These are phyloP conservation scores for Ormyrus thymus DNA, from an alignment of 2,888 invertebrate genomes.

Conservation along the genomic window DNA sequence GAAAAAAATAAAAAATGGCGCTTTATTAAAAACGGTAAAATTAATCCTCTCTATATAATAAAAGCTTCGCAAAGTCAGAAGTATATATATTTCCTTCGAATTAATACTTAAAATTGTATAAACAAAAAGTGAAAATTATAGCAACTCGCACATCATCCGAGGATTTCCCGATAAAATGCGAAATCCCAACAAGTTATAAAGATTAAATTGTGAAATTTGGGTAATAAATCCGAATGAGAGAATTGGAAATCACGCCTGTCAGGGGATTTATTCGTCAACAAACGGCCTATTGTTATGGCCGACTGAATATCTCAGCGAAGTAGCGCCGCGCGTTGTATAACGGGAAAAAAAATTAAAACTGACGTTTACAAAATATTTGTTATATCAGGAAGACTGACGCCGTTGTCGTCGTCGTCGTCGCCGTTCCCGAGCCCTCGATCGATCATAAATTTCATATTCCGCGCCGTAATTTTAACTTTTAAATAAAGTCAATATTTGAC, in stretches of 20 bases:
- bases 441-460: constrained; percentile 53
- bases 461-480: constrained; percentile 47
- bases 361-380: constrained; percentile 49
- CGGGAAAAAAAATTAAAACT: constrained; percentile 29
- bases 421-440: constrained; percentile 21
- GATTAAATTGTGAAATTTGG: constrained; percentile 42
- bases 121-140: too few species aligned
- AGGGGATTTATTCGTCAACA: constrained; percentile 42
- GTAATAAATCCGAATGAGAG: constrained; percentile 45
- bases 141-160: neutral
- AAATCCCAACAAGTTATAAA: constrained; percentile 34
- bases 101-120: neutral
- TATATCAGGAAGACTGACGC: constrained; percentile 35
- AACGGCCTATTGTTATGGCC: constrained; percentile 27
- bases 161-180: constrained; percentile 15
- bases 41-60: neutral
- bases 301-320: constrained; percentile 18
- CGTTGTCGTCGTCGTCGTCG: neutral
- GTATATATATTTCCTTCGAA: neutral
- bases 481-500: constrained; percentile 55
- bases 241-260: constrained; percentile 37
- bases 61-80: neutral
- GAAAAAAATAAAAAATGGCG: neutral
- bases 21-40: neutral
- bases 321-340: neutral